phyloP scores from a whole-genome alignment of 2,888 invertebrate species.

The Plusia festucae region DNA sequence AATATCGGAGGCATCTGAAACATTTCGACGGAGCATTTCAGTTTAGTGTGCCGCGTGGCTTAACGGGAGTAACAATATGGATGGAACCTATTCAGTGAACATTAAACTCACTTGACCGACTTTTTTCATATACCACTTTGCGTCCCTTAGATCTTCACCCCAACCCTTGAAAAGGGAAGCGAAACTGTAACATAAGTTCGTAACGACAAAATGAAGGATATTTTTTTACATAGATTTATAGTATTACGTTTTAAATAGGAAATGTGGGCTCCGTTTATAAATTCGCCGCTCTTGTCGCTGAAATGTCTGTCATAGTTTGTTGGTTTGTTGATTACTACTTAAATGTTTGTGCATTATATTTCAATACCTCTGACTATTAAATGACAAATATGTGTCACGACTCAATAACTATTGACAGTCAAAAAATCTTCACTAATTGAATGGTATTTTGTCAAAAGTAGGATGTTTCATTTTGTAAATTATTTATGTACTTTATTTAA shows the following conservation, averaged over 20 bases:
- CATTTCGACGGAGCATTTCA: slow-evolving; percentile 6
- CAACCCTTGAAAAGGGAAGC: slow-evolving; percentile 36
- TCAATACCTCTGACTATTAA: too few species aligned
- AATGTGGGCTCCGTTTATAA: too few species aligned
- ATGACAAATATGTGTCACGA: too few species aligned
- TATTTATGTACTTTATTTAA: too few species aligned
- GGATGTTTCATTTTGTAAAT: too few species aligned
- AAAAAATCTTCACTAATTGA: too few species aligned
- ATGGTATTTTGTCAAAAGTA: too few species aligned
- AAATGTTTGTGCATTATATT: too few species aligned
- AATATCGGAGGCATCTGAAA: slow-evolving; percentile 8
- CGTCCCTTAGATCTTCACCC: slow-evolving; percentile 47
- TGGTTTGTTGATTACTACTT: too few species aligned
- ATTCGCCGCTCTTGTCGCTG: too few species aligned
- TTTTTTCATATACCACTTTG: slow-evolving; percentile 50
- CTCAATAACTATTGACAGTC: too few species aligned
- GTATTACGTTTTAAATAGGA: background rate
- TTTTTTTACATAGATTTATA: slow-evolving; percentile 42
- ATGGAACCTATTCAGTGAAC: slow-evolving; percentile 52
- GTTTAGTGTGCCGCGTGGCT: slow-evolving; percentile 12
- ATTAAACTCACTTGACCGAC: slow-evolving; percentile 55
- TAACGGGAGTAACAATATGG: slow-evolving; percentile 18
- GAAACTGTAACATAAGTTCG: slow-evolving; percentile 52
- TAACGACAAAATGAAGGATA: slow-evolving; percentile 43
- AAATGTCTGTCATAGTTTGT: background rate